phyloP scores from a whole-genome alignment of 1,140 invertebrate genomes.

The Caenorhabditis elegans region DNA sequence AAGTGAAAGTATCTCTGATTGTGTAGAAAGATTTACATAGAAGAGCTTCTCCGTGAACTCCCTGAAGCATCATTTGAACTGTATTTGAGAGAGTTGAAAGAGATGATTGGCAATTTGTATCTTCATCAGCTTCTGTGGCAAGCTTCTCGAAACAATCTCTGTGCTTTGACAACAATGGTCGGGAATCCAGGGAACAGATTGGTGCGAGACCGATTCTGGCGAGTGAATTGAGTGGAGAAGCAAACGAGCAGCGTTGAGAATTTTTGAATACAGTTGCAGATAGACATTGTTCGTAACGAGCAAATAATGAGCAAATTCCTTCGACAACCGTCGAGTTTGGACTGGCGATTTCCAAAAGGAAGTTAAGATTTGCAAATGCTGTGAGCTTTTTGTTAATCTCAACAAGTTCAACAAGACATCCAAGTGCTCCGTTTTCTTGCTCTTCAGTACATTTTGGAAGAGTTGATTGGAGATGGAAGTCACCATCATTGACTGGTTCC shows the following conservation, averaged over 20 bases:
- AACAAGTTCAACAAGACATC: constrained; percentile 61
- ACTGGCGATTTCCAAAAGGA: constrained; percentile 53
- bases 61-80: constrained; percentile 55
- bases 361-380: constrained; percentile 57
- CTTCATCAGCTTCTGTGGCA: constrained; percentile 36
- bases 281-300: constrained; percentile 58
- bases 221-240: constrained; percentile 62
- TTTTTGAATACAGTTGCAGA: constrained; percentile 53
- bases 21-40: constrained; percentile 63
- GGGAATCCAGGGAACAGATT: constrained; percentile 56
- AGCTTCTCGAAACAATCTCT: constrained; percentile 50
- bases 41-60: constrained; percentile 63
- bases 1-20: constrained; percentile 56
- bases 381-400: constrained; percentile 60
- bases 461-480: constrained; percentile 52
- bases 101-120: constrained; percentile 56
- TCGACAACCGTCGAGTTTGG: constrained; percentile 49
- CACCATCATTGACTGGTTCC: constrained; percentile 35
- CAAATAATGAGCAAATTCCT: constrained; percentile 57
- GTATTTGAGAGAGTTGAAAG: constrained; percentile 52
- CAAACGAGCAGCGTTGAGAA: constrained; percentile 58
- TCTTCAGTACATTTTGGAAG: constrained; percentile 55
- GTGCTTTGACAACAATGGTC: constrained; percentile 50
- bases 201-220: constrained; percentile 61
- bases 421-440: constrained; percentile 61